These are phyloP conservation scores for Phainopepla nitens DNA, from an alignment of 2,113 vertebrate genomes.

Conservation along the genomic window DNA sequence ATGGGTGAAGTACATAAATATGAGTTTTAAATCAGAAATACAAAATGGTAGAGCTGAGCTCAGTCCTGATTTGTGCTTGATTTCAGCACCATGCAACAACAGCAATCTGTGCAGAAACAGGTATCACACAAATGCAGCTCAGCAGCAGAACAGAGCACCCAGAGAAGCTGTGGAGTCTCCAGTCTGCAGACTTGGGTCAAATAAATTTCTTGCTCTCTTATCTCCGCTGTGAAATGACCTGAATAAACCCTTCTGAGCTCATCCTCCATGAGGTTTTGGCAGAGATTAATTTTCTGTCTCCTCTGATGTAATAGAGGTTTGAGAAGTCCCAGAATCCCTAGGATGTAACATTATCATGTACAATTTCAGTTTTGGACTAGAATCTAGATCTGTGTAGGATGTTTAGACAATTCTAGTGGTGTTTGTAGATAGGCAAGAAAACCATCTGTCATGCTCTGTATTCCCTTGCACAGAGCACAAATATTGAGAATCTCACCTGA, in stretches of 20 bases:
- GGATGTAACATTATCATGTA: background rate
- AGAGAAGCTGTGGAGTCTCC: background rate
- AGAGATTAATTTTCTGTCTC: background rate
- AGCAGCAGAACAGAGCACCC: background rate
- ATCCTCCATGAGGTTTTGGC: background rate
- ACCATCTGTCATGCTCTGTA: rapidly evolving
- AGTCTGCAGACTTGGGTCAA: background rate
- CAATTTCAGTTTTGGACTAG: background rate
- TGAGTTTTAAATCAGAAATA: background rate
- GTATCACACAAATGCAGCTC: background rate
- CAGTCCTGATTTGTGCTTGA: background rate
- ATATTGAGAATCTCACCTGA: background rate
- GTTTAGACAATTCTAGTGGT: background rate
- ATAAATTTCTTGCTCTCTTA: background rate
- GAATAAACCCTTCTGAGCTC: background rate
- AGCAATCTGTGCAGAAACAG: background rate
- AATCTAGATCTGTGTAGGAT: background rate
- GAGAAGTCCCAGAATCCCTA: background rate
- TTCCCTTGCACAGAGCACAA: background rate
- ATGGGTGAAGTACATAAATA: background rate
- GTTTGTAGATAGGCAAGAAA: background rate
- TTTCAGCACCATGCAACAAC: background rate
- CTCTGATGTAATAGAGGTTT: background rate
- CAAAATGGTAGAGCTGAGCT: background rate
- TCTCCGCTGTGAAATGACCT: background rate